These are phyloP conservation scores for Diorhabda sublineata DNA, from an alignment of 1,140 invertebrate genomes.

Conservation along the genomic window DNA sequence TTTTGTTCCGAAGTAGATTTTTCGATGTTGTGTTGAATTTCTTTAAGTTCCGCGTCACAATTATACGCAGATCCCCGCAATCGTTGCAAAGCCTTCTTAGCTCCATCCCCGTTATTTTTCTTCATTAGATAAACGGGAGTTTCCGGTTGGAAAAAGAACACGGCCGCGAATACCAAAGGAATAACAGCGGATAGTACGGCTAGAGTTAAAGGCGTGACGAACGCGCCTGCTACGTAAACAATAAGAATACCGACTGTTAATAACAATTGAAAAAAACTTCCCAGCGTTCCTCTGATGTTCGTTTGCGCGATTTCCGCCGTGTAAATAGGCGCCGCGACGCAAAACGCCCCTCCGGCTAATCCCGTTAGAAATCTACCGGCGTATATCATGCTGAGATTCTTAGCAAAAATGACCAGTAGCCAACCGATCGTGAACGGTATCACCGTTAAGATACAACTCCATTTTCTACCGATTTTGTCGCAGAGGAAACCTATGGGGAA, in stretches of 20 bases:
- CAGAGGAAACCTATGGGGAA: conserved; percentile 57
- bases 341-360: conserved; percentile 33
- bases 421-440: conserved; percentile 66
- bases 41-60: conserved; percentile 55
- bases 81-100: conserved; percentile 60
- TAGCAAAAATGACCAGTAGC: conserved; percentile 58
- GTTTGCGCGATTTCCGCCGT: conserved; percentile 67
- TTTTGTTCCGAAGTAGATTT: conserved; percentile 42
- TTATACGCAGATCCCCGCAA: conserved; percentile 67
- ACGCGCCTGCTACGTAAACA: conserved; percentile 54
- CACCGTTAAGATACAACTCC: conserved; percentile 58
- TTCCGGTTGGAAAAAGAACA: conserved; percentile 68
- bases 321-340: conserved; percentile 63
- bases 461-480: conserved; percentile 64
- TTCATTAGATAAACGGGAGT: conserved; percentile 56
- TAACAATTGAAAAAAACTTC: conserved; percentile 64
- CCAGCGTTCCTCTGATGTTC: conserved; percentile 63
- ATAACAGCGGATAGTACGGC: conserved; percentile 57
- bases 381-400: conserved; percentile 58
- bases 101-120: conserved; percentile 58
- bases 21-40: conserved; percentile 42
- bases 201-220: conserved; percentile 46
- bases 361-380: conserved; percentile 65
- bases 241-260: conserved; percentile 62
- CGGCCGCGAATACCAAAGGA: conserved; percentile 55